Evolutionary conservation across 1,140 invertebrate genomes (phyloP).

Genomic region (Tenebrio molitor): DNA sequence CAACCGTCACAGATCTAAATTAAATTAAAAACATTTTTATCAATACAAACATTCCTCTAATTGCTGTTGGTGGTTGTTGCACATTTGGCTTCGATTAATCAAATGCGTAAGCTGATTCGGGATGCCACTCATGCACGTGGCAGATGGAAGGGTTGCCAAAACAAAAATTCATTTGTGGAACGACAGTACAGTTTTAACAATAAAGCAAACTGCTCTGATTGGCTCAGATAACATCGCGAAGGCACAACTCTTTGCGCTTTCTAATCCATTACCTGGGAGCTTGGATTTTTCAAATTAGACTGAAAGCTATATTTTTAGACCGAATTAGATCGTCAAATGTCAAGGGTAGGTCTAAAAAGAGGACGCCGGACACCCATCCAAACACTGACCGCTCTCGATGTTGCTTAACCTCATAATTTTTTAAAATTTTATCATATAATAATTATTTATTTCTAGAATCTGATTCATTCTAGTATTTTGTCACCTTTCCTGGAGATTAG

Average conservation of each 20-base stretch:
- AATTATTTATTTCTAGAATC: too few relatives aligned
- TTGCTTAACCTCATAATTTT: too few relatives aligned
- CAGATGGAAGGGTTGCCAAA: not conserved
- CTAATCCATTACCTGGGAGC: constrained; percentile 21
- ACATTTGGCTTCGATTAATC: constrained; percentile 2
- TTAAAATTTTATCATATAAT: too few relatives aligned
- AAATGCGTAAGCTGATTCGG: constrained; percentile 43
- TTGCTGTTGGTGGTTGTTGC: not conserved
- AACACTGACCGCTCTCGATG: too few relatives aligned
- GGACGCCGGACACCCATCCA: too few relatives aligned
- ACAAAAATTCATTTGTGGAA: not conserved
- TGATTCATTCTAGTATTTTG: too few relatives aligned
- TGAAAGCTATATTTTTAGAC: too few relatives aligned
- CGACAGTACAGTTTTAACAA: too few relatives aligned
- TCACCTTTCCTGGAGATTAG: too few relatives aligned
- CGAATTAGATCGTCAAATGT: too few relatives aligned
- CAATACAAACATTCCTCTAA: constrained; percentile 24
- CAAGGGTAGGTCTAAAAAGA: too few relatives aligned
- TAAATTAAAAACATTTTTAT: constrained; percentile 48
- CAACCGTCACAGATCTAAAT: constrained; percentile 46
- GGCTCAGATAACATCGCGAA: constrained; percentile 6
- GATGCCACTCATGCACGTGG: constrained; percentile 48
- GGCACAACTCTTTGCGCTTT: constrained; percentile 8
- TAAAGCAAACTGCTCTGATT: not conserved
- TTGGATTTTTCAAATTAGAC: constrained; percentile 3